A percentile compares a stretch with the other conserved stretches of the same genome.
Conservation (phyloP, 2,113 vertebrate genomes). For the Archilochus colubris region DNA sequence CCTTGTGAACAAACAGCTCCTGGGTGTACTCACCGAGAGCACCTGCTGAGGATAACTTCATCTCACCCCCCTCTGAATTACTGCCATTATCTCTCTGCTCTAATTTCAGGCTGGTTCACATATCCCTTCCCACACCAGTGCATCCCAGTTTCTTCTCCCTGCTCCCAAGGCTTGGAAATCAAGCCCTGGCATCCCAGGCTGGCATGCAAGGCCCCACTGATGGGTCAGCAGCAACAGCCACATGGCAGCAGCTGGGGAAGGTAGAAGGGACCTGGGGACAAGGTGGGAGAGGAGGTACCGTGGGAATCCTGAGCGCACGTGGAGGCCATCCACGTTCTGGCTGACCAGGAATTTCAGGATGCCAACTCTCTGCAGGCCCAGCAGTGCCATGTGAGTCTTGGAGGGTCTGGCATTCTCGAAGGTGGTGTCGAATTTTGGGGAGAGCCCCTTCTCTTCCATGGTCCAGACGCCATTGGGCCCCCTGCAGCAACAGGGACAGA, state of each 20-base stretch:
- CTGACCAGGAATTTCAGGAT: conserved; percentile 93
- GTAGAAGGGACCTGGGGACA: background rate
- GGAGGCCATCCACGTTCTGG: conserved; percentile 96
- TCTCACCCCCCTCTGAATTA: background rate
- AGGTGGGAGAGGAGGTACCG: conserved; percentile 72
- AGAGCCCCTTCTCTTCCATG: conserved; percentile 90
- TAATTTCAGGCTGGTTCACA: background rate
- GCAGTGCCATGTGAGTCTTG: conserved; percentile 91
- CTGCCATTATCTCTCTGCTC: background rate
- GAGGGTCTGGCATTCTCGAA: conserved; percentile 93
- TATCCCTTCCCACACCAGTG: background rate
- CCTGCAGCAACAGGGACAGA: conserved; percentile 63
- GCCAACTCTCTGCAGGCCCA: conserved; percentile 88
- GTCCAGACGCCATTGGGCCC: conserved; percentile 98
- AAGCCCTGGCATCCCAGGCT: background rate
- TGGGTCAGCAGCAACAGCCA: background rate
- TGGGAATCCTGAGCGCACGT: conserved; percentile 94
- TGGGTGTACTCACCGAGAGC: background rate
- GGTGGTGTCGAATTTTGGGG: conserved; percentile 92
- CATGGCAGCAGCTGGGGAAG: background rate
- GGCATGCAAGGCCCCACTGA: rapidly evolving
- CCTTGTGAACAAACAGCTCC: background rate
- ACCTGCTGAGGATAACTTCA: background rate
- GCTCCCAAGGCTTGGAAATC: background rate
- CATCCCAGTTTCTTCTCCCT: background rate